A percentile compares a stretch with the other conserved stretches of the same genome.
phyloP scores from a whole-genome alignment of 2,113 vertebrate species.

The Sinosuthora webbiana region DNA sequence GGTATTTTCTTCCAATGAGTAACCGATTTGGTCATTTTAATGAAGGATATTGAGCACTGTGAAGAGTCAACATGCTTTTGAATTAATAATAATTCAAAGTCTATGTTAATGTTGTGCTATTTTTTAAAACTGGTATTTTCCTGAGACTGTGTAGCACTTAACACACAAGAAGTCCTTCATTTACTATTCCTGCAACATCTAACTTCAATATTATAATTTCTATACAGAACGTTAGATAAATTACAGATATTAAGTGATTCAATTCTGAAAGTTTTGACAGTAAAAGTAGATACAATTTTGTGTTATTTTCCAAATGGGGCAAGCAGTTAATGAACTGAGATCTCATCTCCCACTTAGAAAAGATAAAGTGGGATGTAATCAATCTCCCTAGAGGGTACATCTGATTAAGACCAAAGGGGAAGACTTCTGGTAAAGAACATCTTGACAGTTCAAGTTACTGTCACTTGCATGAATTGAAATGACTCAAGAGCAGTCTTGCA shows the following conservation, averaged over 20 bases:
- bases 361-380: conserved; percentile 50
- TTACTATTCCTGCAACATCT: background rate
- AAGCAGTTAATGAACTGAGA: conserved; percentile 33
- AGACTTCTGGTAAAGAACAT: conserved; percentile 53
- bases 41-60: background rate
- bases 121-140: background rate
- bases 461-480: conserved; percentile 60
- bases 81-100: background rate
- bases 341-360: conserved; percentile 49
- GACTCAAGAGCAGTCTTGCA: conserved; percentile 63
- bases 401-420: conserved; percentile 70
- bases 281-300: background rate
- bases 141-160: background rate
- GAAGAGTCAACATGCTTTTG: background rate
- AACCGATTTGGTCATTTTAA: background rate
- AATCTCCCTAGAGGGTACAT: background rate
- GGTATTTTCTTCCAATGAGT: background rate
- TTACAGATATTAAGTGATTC: background rate
- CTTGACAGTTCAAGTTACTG: conserved; percentile 55
- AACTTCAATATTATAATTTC: background rate
- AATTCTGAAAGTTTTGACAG: background rate
- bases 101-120: background rate
- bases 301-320: background rate
- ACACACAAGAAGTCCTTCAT: background rate
- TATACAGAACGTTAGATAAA: background rate